Base-by-base conservation (phyloP, 2,113 vertebrate species). In the Anser brachyrhynchus region DNA sequence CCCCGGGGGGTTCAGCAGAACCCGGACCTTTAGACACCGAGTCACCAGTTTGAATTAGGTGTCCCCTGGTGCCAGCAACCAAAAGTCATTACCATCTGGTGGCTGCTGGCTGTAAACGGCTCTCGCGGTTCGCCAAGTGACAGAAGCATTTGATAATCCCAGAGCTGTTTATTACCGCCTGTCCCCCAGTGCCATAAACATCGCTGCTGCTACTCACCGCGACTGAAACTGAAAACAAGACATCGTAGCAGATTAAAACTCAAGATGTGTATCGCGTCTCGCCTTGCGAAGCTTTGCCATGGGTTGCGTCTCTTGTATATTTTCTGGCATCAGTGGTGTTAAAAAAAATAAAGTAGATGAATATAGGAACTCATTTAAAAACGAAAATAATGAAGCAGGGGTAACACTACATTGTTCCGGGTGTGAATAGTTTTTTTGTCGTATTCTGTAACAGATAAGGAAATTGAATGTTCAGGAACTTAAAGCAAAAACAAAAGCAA, bases 131-230 rank as follows among this genome's bases (percentile, higher is more conserved):
- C 75, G 22, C 1, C 16, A 73, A 21, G 67, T 3, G 14, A 59
- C 83, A 79, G 78, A 66, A 75, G 87, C 55, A 10, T 65, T 92
- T 54, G 83, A 25, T 90, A 87, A 92, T 92, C 87, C 78, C 87
- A 51, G 78, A 55, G 90, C 87, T 90, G 90, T 92, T 95, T 92
- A 84, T 87, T 65, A 65, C 78, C 85, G 43, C 31, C 9, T 85
- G 71, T 85, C 54, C 71, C 80, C 51, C n/a, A 6, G 67, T 15
- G 57, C 93, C n/a, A 1, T 11, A 17, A 79, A 49, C 4, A 1
- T 76, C 18, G 64, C 58, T 79, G 15, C 67, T 31, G 62, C 62
- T 77, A 4, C 77, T 83, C 70, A 11, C 52, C 13, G 1, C 2
- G 4, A 5, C 55, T 9, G 20, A 44, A 69, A 21, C 65, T 69